Conservation (phyloP, 1,140 invertebrate genomes). For the Dreissena rostriformis region DNA sequence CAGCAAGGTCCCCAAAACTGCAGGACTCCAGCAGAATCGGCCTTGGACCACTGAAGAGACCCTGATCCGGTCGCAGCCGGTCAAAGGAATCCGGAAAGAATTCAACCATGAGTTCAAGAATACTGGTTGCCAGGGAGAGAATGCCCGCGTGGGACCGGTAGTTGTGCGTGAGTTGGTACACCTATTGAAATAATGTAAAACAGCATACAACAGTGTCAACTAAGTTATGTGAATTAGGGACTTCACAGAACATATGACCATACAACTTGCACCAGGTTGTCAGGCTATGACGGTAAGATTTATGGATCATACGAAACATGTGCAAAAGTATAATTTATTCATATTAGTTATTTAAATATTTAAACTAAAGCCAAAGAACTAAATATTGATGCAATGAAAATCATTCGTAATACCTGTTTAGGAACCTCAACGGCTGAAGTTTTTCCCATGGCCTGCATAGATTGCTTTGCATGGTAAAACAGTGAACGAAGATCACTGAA, state of each 20-base stretch:
- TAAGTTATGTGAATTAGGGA: too few species aligned
- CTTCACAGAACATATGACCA: too few species aligned
- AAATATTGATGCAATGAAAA: too few species aligned
- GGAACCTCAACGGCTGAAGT: conserved; percentile 63
- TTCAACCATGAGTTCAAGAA: conserved; percentile 75
- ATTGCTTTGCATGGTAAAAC: conserved; percentile 74
- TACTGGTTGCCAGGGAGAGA: conserved; percentile 74
- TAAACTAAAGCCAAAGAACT: too few species aligned
- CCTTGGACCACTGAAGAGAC: conserved; percentile 74
- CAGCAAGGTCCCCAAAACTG: conserved; percentile 69
- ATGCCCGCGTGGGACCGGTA: conserved; percentile 78
- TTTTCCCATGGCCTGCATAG: conserved; percentile 65
- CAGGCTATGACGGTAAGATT: too few species aligned
- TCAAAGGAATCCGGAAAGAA: conserved; percentile 79
- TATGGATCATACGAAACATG: too few species aligned
- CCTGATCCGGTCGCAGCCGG: conserved; percentile 73
- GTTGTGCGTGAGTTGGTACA: conserved; percentile 77
- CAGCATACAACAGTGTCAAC: neutral
- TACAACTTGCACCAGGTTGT: too few species aligned
- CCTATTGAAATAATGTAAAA: conserved; percentile 22
- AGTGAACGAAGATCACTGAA: conserved; percentile 76
- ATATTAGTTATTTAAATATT: too few species aligned
- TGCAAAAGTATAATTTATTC: too few species aligned
- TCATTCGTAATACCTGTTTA: conserved; percentile 45
- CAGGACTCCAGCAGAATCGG: conserved; percentile 77